Conservation (phyloP, 2,797 vertebrate genomes). For the Girardinus metallicus region DNA sequence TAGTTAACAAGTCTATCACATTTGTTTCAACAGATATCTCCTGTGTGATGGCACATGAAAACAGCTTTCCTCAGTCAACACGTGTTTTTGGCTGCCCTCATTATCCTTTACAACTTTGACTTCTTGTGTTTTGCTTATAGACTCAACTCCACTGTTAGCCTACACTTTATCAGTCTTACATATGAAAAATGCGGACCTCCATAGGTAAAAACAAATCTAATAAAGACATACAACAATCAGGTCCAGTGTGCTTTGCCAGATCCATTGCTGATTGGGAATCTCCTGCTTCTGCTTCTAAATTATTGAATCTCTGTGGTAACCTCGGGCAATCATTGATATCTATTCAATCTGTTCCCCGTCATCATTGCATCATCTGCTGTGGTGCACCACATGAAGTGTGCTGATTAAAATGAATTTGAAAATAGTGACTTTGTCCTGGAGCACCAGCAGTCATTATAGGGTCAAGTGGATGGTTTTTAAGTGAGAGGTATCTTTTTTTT, state of each 20-base stretch:
- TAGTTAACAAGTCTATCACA: too few species aligned
- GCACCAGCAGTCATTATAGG: constrained; percentile 18
- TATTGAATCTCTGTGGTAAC: constrained; percentile 63
- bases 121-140: too few species aligned
- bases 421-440: neutral
- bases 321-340: constrained; percentile 26
- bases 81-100: too few species aligned
- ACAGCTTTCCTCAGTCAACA: too few species aligned
- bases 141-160: too few species aligned
- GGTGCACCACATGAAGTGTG: constrained; percentile 1
- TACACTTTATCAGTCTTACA: too few species aligned
- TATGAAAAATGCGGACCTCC: too few species aligned
- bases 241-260: constrained; percentile 17
- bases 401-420: constrained; percentile 5
- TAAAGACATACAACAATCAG: constrained; percentile 18
- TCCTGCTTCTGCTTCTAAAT: constrained; percentile 57
- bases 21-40: too few species aligned
- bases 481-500: constrained; percentile 12
- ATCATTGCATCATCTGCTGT: constrained; percentile 11
- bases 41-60: too few species aligned
- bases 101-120: too few species aligned
- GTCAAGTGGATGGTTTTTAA: constrained; percentile 26
- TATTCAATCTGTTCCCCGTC: constrained; percentile 19
- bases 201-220: too few species aligned
- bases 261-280: constrained; percentile 64